Base-by-base conservation (phyloP, 2,888 invertebrate species). In the Agrilus cyanescens region DNA sequence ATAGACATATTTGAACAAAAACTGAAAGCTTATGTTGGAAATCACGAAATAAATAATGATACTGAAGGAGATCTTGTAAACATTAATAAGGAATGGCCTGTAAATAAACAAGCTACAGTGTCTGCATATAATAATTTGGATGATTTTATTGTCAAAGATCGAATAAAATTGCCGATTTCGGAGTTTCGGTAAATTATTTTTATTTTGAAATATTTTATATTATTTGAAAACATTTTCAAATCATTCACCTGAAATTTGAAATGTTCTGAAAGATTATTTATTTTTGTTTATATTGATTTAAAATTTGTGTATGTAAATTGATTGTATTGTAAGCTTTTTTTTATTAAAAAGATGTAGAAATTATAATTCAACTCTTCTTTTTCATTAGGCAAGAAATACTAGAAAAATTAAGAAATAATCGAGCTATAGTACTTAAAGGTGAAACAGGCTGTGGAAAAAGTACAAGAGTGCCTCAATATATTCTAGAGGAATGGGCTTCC, bases 381-480 rank as follows among this genome's bases (percentile, higher is more conserved):
- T 45, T 46, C 37, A 47, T 50, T 47, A 72, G 73, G 45, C 54
- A 69, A 15, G 48, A 66, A 50, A 78, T 83, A 53, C 63, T 74
- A 4, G 56, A 73, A 12, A 59, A 70, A 0, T 50, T 82, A 2
- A 54, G 67, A 10, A 52, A 66, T 1, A 72, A 73, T 47, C 70
- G 70, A 25, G 73, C 78, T 0, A 47, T 75, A 1, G 68, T 84
- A 2, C 67, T 84, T 35, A 76, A 77, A 44, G 84, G 83, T 1
- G 78, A 80, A 44, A 80, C 83, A 0, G 83, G 83, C 0, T 83
- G 82, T 58, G 84, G 84, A 1, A 84, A 84, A 58, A 82, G 82
- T 16, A 82, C 81, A 0, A 73, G 82, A 40, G 75, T 77, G 6
- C 83, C 84, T 1, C 78, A 80, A 33, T 75, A 72, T 51, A 68